These are phyloP conservation scores for Oreocharis arfaki DNA, from an alignment of 2,113 vertebrate species.

Conservation along the genomic window DNA sequence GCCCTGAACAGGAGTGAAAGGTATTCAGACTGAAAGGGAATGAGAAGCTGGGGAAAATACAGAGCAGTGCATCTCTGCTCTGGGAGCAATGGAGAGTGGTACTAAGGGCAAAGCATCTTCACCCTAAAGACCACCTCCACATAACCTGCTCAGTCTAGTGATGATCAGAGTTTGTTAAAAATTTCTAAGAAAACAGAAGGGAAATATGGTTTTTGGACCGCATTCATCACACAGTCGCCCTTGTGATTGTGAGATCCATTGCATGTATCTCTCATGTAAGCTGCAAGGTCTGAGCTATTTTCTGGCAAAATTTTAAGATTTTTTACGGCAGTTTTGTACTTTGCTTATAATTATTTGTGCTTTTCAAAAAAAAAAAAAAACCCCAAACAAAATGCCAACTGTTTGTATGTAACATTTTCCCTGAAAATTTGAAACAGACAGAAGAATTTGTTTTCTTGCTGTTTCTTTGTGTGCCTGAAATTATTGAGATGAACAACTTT, in stretches of 20 bases:
- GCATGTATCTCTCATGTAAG: not conserved
- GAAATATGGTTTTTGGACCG: rapidly evolving
- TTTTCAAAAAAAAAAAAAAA: not conserved
- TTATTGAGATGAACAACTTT: not conserved
- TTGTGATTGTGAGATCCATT: not conserved
- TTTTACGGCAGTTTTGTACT: not conserved
- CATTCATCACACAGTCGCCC: not conserved
- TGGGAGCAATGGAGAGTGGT: not conserved
- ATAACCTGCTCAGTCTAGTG: not conserved
- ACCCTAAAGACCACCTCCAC: rapidly evolving
- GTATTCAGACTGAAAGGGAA: not conserved
- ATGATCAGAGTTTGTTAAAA: not conserved
- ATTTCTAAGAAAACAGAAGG: not conserved
- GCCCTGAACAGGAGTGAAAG: not conserved
- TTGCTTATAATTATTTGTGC: not conserved
- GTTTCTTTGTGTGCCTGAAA: not conserved
- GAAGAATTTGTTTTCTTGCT: not conserved
- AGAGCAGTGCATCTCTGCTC: not conserved
- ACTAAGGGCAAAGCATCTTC: not conserved
- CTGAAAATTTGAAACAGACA: not conserved
- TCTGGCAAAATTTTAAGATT: not conserved
- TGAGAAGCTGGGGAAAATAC: not conserved
- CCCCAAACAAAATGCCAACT: not conserved
- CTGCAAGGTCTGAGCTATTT: not conserved
- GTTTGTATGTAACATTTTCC: not conserved